A percentile compares a stretch with the other conserved stretches of the same genome.
Evolutionary conservation across 1,140 invertebrate species (phyloP).

Genomic region (Leptonema lineaticorne): DNA sequence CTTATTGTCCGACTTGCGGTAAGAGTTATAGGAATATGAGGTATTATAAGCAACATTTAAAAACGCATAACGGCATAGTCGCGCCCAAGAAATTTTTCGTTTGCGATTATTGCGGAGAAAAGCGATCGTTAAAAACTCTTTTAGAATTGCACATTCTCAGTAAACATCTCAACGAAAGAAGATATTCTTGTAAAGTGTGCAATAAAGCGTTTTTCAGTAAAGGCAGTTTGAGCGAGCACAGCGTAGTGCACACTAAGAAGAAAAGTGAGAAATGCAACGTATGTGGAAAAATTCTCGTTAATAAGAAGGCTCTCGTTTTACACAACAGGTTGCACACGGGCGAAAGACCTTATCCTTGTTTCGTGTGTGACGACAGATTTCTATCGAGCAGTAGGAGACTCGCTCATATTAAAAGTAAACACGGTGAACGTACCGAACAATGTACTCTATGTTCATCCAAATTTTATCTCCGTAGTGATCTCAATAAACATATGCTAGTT

Average conservation of each 20-base stretch:
- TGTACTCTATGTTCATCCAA: conserved; percentile 24
- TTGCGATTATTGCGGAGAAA: conserved; percentile 52
- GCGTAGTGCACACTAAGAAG: conserved; percentile 51
- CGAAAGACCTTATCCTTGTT: conserved; percentile 73
- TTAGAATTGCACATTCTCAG: conserved; percentile 54
- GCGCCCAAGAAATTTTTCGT: conserved; percentile 47
- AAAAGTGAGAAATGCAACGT: conserved; percentile 54
- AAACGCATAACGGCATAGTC: conserved; percentile 48
- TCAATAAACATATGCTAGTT: conserved; percentile 30
- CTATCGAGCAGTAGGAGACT: conserved; percentile 50
- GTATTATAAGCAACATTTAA: conserved; percentile 49
- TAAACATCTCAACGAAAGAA: conserved; percentile 54
- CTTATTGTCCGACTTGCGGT: conserved; percentile 48
- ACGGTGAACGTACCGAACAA: conserved; percentile 45
- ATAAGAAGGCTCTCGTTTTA: conserved; percentile 52
- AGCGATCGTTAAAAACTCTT: conserved; percentile 49
- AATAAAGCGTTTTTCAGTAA: conserved; percentile 53
- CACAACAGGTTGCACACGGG: conserved; percentile 67
- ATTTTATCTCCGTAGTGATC: conserved; percentile 32
- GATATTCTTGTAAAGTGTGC: conserved; percentile 54
- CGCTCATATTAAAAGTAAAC: conserved; percentile 50
- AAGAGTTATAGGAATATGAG: conserved; percentile 50
- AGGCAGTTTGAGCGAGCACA: conserved; percentile 51
- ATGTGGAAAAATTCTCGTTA: conserved; percentile 51
- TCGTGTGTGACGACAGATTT: conserved; percentile 63